A percentile compares a stretch with the other conserved stretches of the same genome.
These are phyloP conservation scores for Rhamphomyia laevipes DNA, from an alignment of 2,888 invertebrate genomes.

Conservation along the genomic window DNA sequence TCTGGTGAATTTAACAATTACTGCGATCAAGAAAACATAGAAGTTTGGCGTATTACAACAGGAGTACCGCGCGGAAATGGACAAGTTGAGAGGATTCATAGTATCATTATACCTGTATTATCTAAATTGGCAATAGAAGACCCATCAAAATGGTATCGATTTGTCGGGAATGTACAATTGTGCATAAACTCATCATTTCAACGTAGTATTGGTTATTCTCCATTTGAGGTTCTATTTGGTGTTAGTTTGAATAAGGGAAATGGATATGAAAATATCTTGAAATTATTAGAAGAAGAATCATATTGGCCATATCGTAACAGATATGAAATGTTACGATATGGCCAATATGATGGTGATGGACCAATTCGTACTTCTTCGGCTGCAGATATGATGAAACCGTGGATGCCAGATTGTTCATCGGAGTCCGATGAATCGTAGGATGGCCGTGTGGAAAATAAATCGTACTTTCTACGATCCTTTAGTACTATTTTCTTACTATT, in stretches of 20 bases:
- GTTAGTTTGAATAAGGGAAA: background rate
- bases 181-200: too few relatives aligned
- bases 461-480: too few relatives aligned
- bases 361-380: too few relatives aligned
- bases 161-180: background rate
- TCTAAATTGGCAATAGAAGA: background rate
- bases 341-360: too few relatives aligned
- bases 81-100: background rate
- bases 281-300: background rate
- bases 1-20: constrained; percentile 8
- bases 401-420: too few relatives aligned
- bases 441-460: too few relatives aligned
- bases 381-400: too few relatives aligned
- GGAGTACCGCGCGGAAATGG: too few relatives aligned
- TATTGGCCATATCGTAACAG: too few relatives aligned
- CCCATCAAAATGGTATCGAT: background rate
- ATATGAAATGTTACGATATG: too few relatives aligned
- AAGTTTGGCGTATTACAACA: constrained; percentile 7
- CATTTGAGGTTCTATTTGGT: background rate
- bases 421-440: too few relatives aligned
- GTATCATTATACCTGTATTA: background rate
- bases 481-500: too few relatives aligned
- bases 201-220: background rate
- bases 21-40: background rate
- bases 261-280: background rate